Percentiles rank a stretch among this genome's conserved stretches.
Evolutionary conservation across 92 coral and sea anemone species (phyloP).

Genomic region (Porites cylindrica): DNA sequence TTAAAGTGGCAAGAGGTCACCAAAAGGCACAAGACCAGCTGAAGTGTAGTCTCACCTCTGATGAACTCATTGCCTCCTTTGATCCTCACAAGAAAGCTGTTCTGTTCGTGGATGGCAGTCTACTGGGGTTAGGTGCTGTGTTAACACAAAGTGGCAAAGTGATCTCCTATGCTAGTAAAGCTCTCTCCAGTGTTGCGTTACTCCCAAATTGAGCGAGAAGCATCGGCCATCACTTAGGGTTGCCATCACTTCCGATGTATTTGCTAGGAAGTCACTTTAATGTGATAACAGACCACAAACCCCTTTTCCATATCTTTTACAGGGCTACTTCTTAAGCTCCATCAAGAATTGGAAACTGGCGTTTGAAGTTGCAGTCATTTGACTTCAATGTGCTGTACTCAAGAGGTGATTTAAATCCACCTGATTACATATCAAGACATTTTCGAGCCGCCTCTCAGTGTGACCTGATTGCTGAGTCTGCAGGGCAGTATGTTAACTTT

Average conservation of each 20-base stretch:
- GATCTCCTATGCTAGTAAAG: slow-evolving; percentile 52
- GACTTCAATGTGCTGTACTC: too few species aligned
- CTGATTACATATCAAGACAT: too few species aligned
- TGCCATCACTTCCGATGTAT: too few species aligned
- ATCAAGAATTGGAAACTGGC: too few species aligned
- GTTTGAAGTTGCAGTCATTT: too few species aligned
- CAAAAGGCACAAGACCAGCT: slow-evolving; percentile 45
- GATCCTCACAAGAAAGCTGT: slow-evolving; percentile 43
- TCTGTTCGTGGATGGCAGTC: slow-evolving; percentile 52
- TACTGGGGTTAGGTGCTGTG: slow-evolving; percentile 50
- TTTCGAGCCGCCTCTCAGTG: too few species aligned
- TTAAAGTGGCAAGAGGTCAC: slow-evolving; percentile 39
- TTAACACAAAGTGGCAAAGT: slow-evolving; percentile 16
- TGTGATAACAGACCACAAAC: neutral
- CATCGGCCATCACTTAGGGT: too few species aligned
- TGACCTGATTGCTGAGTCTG: too few species aligned
- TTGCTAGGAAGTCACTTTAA: slow-evolving; percentile 8
- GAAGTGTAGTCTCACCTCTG: slow-evolving; percentile 49
- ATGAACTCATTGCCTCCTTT: slow-evolving; percentile 50
- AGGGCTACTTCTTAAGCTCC: slow-evolving; percentile 27
- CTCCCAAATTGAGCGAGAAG: slow-evolving; percentile 23
- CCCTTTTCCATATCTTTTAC: too few species aligned
- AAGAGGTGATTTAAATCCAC: too few species aligned
- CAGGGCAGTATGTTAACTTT: too few species aligned
- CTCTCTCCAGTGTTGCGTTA: slow-evolving; percentile 47